These are phyloP conservation scores for Rhyacophila evoluta DNA, from an alignment of 2,888 invertebrate genomes.

Conservation along the genomic window DNA sequence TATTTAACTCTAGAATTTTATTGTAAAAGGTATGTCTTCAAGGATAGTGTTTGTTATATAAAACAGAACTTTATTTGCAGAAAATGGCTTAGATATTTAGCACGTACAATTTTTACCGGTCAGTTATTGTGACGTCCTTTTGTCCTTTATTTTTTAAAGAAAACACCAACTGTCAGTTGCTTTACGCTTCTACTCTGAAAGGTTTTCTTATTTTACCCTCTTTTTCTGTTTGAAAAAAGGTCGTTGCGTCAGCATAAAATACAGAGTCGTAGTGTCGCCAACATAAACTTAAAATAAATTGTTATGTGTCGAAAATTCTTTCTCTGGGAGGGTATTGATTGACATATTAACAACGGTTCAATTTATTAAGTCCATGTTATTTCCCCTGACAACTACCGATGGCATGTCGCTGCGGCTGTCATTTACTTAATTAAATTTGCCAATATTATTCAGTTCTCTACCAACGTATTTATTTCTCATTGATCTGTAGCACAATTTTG, in stretches of 20 bases:
- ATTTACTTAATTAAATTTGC: no score
- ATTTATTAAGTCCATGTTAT: no score
- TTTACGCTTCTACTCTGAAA: background rate
- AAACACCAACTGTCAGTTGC: background rate
- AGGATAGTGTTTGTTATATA: background rate
- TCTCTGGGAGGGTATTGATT: background rate
- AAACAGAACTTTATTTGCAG: background rate
- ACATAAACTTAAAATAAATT: background rate
- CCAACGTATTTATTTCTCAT: no score
- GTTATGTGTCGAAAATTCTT: background rate
- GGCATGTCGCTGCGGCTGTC: no score
- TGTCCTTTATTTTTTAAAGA: constrained; percentile 26
- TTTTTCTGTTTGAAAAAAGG: background rate
- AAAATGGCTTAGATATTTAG: constrained; percentile 26
- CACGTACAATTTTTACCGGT: constrained; percentile 42
- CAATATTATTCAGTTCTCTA: no score
- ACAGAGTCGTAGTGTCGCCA: background rate
- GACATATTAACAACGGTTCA: background rate
- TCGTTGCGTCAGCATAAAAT: background rate
- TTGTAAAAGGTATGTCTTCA: background rate
- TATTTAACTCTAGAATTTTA: no score
- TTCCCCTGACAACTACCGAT: no score
- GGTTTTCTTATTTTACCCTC: background rate
- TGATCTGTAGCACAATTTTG: no score
- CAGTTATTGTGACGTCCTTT: constrained; percentile 32